These are phyloP conservation scores for Rapana venosa DNA, from an alignment of 2,888 invertebrate genomes.

Conservation along the genomic window DNA sequence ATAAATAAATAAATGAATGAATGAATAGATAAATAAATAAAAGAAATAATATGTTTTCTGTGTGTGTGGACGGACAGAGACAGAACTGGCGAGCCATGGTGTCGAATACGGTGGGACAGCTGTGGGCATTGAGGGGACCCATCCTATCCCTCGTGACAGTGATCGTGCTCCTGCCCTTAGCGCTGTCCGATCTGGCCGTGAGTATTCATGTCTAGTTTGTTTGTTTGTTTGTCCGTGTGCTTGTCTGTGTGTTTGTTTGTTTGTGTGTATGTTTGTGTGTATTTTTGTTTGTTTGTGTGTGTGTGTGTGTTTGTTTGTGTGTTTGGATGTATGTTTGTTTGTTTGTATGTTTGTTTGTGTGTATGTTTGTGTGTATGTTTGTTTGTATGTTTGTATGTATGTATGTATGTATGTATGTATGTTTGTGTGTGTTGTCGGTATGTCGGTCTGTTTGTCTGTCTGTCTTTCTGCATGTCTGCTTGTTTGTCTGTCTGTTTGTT, in stretches of 20 bases:
- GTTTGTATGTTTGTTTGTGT: neutral
- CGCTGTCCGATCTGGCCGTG: neutral
- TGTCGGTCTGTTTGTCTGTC: too few relatives aligned
- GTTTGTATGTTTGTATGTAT: too few relatives aligned
- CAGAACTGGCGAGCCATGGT: neutral
- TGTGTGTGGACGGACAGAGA: too few relatives aligned
- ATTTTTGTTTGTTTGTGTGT: neutral
- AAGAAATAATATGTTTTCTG: too few relatives aligned
- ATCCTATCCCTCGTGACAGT: neutral
- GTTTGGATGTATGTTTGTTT: neutral
- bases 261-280: neutral
- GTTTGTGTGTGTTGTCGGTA: too few relatives aligned
- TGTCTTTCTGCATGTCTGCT: too few relatives aligned
- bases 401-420: too few relatives aligned
- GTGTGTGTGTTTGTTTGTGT: neutral
- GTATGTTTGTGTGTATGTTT: neutral
- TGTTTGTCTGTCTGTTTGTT: too few relatives aligned
- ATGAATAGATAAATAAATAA: too few relatives aligned
- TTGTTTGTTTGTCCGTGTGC: neutral
- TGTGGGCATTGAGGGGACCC: constrained; percentile 22
- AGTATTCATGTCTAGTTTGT: neutral
- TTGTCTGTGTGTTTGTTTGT: neutral
- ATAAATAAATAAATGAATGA: too few relatives aligned
- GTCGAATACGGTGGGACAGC: neutral
- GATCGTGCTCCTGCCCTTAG: constrained; percentile 15